Conservation (phyloP, 2,797 vertebrate species). For the Falco biarmicus region DNA sequence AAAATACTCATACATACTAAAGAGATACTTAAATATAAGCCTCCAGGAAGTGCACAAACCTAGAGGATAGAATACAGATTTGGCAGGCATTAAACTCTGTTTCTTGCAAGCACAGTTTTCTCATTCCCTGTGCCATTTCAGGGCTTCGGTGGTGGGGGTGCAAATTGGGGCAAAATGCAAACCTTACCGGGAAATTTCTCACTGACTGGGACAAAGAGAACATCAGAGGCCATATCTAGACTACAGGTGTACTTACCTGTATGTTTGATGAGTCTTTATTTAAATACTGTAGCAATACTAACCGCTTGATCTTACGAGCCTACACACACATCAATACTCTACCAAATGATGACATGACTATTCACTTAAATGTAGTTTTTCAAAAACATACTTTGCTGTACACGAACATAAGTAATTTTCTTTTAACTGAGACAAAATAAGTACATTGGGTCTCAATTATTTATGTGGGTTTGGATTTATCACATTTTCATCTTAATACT, state of each 20-base stretch:
- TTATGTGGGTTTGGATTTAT: background rate
- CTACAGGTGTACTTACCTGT: background rate
- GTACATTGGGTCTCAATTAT: background rate
- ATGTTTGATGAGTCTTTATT: background rate
- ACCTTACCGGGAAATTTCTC: background rate
- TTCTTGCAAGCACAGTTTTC: background rate
- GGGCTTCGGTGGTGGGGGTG: background rate
- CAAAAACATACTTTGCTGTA: background rate
- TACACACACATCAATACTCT: background rate
- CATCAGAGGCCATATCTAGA: background rate
- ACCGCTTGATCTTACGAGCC: background rate
- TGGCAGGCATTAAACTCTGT: background rate
- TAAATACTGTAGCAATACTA: background rate
- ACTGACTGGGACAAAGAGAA: background rate
- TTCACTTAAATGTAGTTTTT: background rate
- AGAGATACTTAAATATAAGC: background rate
- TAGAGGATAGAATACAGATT: background rate
- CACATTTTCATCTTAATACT: background rate
- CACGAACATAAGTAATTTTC: background rate
- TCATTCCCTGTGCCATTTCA: background rate
- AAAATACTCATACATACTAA: background rate
- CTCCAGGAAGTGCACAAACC: background rate
- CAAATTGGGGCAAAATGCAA: background rate
- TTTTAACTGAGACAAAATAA: background rate
- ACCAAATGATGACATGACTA: background rate